Base-by-base conservation (phyloP, 1,140 invertebrate genomes). In the Acromyrmex charruanus region DNA sequence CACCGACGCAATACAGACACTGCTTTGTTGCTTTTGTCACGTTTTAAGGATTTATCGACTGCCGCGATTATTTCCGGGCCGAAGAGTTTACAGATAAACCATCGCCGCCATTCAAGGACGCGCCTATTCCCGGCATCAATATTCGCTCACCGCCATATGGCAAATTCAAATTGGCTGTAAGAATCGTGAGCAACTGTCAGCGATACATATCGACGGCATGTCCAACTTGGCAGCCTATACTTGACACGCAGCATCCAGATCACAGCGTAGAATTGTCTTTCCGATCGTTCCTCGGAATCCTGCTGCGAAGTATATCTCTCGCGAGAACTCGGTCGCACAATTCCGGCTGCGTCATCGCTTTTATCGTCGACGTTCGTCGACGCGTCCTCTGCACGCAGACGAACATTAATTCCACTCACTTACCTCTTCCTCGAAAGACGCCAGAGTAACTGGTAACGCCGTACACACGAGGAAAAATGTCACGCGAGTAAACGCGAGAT, bases 391-490 rank as follows among this genome's bases (percentile, higher is more conserved):
- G 4, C 35, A 3, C 65, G n/a, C n/a, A 9, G 35, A 21, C 35
- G 3, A 3, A 21, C 21, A 44, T 68, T 44, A 21, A 66, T 21
- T 21, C n/a, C 65, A 25, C 6, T 21, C 66, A 14, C 66, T 69
- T 69, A 69, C 66, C 66, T 69, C 66, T 69, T 69, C 66, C 39
- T 69, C 66, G 66, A 69, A 69, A 69, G 66, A 69, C 66, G 66
- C 66, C 66, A 69, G 66, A 69, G 66, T 69, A 69, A 69, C 25
- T 69, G 39, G 9, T 6, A 51, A 51, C 66, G 66, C n/a, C 14
- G 66, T 69, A 69, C 66, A 14, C 21, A 51, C 66, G 66, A 69
- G 66, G 16, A 69, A 69, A 69, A 69, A 69, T 25, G 5, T 12
- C 21, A 28, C 66, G 66, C 66, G 66, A 69, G 39, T 14, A 16